Percentiles rank a stretch among this genome's conserved stretches.
Evolutionary conservation across 2,113 vertebrate genomes (phyloP).

Genomic region (Gnathonemus longibarbis): DNA sequence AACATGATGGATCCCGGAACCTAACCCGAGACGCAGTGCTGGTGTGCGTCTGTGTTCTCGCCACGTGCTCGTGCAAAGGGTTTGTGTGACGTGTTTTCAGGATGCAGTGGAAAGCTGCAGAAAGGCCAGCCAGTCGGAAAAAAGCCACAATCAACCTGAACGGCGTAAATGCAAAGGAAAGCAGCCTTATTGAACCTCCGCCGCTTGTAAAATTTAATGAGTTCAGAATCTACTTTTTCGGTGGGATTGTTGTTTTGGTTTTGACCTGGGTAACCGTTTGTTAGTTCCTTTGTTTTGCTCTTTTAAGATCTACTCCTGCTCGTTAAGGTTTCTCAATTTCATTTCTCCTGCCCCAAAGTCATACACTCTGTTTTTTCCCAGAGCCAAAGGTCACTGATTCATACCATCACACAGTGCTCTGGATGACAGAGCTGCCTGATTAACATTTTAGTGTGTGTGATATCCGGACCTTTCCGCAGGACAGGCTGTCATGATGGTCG

Average conservation of each 20-base stretch:
- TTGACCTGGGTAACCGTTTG: not conserved
- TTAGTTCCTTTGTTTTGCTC: conserved; percentile 5
- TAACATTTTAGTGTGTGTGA: conserved; percentile 54
- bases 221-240: not conserved
- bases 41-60: conserved; percentile 63
- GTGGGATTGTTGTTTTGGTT: not conserved
- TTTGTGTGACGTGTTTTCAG: conserved; percentile 46
- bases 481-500: conserved; percentile 48
- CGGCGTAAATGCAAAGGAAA: conserved; percentile 51
- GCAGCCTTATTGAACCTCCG: conserved; percentile 52
- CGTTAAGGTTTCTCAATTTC: not conserved
- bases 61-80: conserved; percentile 59
- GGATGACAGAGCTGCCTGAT: conserved; percentile 46
- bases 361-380: conserved; percentile 44
- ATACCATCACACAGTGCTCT: conserved; percentile 49
- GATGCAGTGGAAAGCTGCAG: conserved; percentile 51
- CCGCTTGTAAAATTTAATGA: conserved; percentile 19
- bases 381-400: conserved; percentile 44
- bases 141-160: conserved; percentile 41
- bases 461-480: conserved; percentile 48
- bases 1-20: conserved; percentile 61
- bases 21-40: conserved; percentile 57
- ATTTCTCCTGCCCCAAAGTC: conserved; percentile 36
- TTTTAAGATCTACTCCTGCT: not conserved
- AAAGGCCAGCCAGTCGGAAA: conserved; percentile 35